Evolutionary conservation across 2,888 invertebrate species (phyloP), one percentile per base, ranked within the genome.

Genomic region (Lomographa bimaculata): DNA sequence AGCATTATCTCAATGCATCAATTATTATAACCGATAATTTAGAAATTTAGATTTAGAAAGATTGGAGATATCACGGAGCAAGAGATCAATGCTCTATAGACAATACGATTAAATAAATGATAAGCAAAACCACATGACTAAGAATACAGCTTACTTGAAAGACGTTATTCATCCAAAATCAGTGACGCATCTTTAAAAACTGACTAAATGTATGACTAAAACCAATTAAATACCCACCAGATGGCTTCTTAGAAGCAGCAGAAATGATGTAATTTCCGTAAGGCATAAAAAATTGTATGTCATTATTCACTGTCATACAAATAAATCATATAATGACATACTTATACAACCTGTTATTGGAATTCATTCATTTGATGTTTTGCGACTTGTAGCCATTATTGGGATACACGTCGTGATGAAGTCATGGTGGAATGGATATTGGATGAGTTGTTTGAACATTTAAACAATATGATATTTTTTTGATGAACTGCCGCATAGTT

Each of bases 281-380:
- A 17, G 6, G 20, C 4, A 36, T 21, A 36, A 42, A 42, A 7
- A 14, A 5, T 1, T 2, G 25, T 35, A 23, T n/a, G n/a, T n/a
- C n/a, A 28, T 28, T 19, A 19, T 14, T 19, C n/a, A 23, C 23
- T 9, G 21, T 11, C 8, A 19, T 7, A 34, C 5, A 24, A 9
- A 35, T 42, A 30, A 27, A 43, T 43, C 36, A 36, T 37, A 16
- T 14, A 36, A 32, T 24, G 36, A 37, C 32, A 28, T 7, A 30
- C 17, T 17, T n/a, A 33, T 24, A 18, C 29, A 20, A 26, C 11
- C 19, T 19, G 29, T 7, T 19, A 18, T 10, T 27, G 6, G 12
- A 16, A 16, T 11, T 16, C n/a, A n/a, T n/a, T 7, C 7, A 11
- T 18, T n/a, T n/a, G n/a, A 8, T 34, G 24, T 41, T 25, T 35